Conservation (phyloP, 2,888 invertebrate genomes). For the Disparrhopalites patrizii region DNA sequence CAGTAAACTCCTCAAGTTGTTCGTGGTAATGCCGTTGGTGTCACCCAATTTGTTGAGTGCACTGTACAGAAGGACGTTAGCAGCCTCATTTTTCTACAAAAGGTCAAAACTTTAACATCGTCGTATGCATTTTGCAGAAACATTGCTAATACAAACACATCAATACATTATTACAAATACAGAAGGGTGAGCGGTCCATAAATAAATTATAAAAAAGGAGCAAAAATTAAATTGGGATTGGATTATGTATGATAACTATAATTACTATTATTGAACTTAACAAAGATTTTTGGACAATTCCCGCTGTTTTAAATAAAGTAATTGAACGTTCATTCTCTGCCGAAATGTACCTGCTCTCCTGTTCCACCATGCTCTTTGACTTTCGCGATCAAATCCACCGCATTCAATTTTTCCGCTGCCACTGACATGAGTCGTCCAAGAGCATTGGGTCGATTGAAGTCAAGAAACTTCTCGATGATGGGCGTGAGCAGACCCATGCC, state of each 20-base stretch:
- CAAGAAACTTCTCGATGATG: slow-evolving; percentile 39
- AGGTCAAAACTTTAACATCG: too few relatives aligned
- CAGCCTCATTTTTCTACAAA: slow-evolving; percentile 38
- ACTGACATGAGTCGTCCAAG: slow-evolving; percentile 41
- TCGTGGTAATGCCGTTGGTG: slow-evolving; percentile 35
- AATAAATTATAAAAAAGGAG: too few relatives aligned
- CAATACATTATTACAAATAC: too few relatives aligned
- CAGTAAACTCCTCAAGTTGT: slow-evolving; percentile 31
- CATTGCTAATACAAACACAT: too few relatives aligned
- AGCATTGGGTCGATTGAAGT: slow-evolving; percentile 42
- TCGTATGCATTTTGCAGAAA: too few relatives aligned
- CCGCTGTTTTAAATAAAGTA: too few relatives aligned
- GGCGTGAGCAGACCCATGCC: slow-evolving; percentile 34
- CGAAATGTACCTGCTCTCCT: slow-evolving; percentile 1
- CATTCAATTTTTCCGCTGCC: slow-evolving; percentile 41
- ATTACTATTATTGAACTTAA: too few relatives aligned
- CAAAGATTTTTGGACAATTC: too few relatives aligned
- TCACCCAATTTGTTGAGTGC: slow-evolving; percentile 42
- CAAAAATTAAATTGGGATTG: too few relatives aligned
- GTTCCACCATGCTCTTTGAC: slow-evolving; percentile 29
- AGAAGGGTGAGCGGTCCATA: too few relatives aligned
- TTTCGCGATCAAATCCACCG: slow-evolving; percentile 38
- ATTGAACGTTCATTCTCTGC: too few relatives aligned
- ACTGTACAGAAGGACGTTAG: slow-evolving; percentile 38
- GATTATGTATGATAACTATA: too few relatives aligned